A percentile compares a stretch with the other conserved stretches of the same genome.
Evolutionary conservation across 2,888 invertebrate species (phyloP).

Genomic region (Eilema depressum): DNA sequence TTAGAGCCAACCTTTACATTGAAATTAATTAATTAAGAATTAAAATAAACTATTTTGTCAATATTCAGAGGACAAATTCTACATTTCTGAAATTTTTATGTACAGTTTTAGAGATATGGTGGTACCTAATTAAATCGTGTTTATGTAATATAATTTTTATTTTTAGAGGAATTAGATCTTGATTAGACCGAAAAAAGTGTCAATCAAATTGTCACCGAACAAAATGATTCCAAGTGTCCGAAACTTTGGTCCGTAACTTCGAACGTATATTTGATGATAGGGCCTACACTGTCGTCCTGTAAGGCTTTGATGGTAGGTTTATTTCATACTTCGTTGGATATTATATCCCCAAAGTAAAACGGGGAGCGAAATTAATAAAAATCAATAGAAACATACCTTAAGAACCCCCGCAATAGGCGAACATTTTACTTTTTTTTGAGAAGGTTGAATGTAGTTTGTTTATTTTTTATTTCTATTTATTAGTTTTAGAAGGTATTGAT

Average conservation of each 20-base stretch:
- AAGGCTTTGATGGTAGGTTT: constrained; percentile 39
- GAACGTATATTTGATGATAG: neutral
- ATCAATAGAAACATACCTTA: constrained; percentile 29
- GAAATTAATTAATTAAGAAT: no score
- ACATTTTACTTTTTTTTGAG: constrained; percentile 7
- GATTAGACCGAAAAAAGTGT: no score
- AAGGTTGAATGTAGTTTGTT: neutral
- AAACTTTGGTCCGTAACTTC: neutral
- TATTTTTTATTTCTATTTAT: neutral
- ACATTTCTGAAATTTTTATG: no score
- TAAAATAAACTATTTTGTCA: no score
- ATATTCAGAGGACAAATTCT: no score
- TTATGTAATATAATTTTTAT: no score
- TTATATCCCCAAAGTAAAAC: constrained; percentile 32
- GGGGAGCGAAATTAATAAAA: constrained; percentile 40
- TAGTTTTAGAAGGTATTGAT: neutral
- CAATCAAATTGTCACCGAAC: no score
- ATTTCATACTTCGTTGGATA: constrained; percentile 29
- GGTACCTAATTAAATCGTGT: no score
- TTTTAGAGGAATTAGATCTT: no score
- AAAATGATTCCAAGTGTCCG: no score
- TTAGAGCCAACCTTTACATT: no score
- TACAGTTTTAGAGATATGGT: no score
- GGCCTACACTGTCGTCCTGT: constrained; percentile 10
- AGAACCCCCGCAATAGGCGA: constrained; percentile 1